These are phyloP conservation scores for Balaeniceps rex DNA, from an alignment of 2,113 vertebrate genomes.

Conservation along the genomic window DNA sequence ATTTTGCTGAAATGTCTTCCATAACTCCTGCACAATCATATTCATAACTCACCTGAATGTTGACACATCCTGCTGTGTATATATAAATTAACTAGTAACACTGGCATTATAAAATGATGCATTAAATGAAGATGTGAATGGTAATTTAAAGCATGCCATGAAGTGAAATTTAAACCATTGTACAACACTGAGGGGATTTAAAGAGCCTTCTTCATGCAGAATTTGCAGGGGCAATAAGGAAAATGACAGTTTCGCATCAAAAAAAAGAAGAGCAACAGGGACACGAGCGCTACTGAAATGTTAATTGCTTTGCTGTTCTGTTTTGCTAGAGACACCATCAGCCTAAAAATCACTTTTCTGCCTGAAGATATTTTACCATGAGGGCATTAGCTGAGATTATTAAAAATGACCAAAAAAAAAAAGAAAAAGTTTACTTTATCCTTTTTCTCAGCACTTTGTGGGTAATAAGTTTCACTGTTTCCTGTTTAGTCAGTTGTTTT, in stretches of 20 bases:
- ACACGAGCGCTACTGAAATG: slow-evolving; percentile 28
- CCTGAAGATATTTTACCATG: neutral
- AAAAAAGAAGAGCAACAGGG: neutral
- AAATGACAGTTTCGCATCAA: slow-evolving; percentile 54
- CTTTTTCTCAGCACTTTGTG: slow-evolving; percentile 50
- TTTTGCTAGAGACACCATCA: slow-evolving; percentile 30
- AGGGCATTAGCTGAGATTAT: neutral
- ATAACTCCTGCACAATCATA: slow-evolving; percentile 51
- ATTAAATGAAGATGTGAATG: slow-evolving; percentile 64
- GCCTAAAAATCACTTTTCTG: slow-evolving; percentile 48
- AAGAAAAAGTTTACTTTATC: slow-evolving; percentile 17
- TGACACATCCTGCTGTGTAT: slow-evolving; percentile 59
- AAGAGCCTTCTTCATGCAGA: slow-evolving; percentile 2
- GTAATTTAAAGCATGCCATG: slow-evolving; percentile 60
- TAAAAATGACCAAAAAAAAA: neutral
- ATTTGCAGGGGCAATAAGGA: slow-evolving; percentile 40
- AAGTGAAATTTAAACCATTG: slow-evolving; percentile 67
- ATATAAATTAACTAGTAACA: slow-evolving; percentile 66
- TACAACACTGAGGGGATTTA: slow-evolving; percentile 23
- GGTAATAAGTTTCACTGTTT: slow-evolving; percentile 43
- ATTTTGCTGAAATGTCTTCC: slow-evolving; percentile 69
- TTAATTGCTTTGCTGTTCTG: slow-evolving; percentile 47
- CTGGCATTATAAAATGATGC: slow-evolving; percentile 67
- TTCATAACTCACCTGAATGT: slow-evolving; percentile 69
- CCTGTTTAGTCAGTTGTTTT: slow-evolving; percentile 68